These are phyloP conservation scores for Magallana gigas DNA, from an alignment of 1,140 invertebrate species.

Conservation along the genomic window DNA sequence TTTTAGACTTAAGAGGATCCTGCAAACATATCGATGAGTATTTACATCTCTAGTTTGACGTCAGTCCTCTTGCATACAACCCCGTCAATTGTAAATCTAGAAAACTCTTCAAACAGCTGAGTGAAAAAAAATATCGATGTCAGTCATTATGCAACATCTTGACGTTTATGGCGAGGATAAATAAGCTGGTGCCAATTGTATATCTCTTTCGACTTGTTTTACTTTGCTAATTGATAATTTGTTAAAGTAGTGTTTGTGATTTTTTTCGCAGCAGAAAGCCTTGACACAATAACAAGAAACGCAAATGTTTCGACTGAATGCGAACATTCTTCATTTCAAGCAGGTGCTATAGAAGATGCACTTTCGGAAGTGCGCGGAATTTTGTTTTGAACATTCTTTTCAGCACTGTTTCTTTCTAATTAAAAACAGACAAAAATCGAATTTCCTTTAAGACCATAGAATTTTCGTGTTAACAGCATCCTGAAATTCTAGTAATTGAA, in stretches of 20 bases:
- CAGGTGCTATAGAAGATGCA: not conserved
- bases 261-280: not conserved
- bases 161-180: not conserved
- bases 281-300: not conserved
- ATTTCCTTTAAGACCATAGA: not conserved
- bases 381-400: constrained; percentile 22
- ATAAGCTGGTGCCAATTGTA: constrained; percentile 9
- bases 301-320: not conserved
- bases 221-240: constrained; percentile 7
- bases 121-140: constrained; percentile 20
- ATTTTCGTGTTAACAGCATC: not conserved
- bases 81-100: not conserved
- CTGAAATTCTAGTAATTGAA: not conserved
- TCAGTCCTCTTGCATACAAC: not conserved
- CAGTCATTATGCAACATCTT: constrained; percentile 11
- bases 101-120: not conserved
- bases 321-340: not conserved
- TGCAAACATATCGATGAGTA: constrained; percentile 20
- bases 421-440: not conserved
- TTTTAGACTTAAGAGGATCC: constrained; percentile 15
- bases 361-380: not conserved
- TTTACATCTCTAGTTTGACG: constrained; percentile 20
- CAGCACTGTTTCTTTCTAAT: not conserved
- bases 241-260: not conserved
- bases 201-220: not conserved